A percentile compares a stretch with the other conserved stretches of the same genome.
These are phyloP conservation scores for Pluvialis apricaria DNA, from an alignment of 2,113 vertebrate species.

Conservation along the genomic window DNA sequence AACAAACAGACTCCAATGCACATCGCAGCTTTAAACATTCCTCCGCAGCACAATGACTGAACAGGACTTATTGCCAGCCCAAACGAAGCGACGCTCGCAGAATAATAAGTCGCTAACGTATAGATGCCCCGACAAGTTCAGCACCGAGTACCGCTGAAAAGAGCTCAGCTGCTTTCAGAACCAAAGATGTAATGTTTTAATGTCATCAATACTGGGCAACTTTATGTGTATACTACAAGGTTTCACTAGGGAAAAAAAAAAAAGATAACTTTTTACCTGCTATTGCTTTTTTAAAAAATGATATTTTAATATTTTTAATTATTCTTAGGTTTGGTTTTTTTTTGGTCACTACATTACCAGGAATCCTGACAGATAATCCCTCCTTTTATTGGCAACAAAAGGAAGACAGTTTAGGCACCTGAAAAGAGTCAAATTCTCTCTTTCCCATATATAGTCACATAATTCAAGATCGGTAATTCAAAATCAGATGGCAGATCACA, in stretches of 20 bases:
- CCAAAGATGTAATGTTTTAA: not conserved
- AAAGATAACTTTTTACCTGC: not conserved
- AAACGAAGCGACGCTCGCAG: slow-evolving; percentile 51
- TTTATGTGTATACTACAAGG: not conserved
- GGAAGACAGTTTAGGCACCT: not conserved
- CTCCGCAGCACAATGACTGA: slow-evolving; percentile 52
- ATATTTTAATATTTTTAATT: not conserved
- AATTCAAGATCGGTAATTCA: not conserved
- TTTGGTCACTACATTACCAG: not conserved
- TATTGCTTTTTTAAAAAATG: not conserved
- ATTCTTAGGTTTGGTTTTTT: not conserved
- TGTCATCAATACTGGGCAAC: not conserved
- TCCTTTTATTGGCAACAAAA: not conserved
- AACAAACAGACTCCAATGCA: slow-evolving; percentile 76
- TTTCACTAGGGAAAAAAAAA: not conserved
- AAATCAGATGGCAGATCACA: slow-evolving; percentile 12
- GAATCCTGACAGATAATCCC: not conserved
- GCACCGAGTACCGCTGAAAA: not conserved
- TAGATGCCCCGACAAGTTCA: slow-evolving; percentile 10
- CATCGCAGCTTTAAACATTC: slow-evolving; percentile 67
- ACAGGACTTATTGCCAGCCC: slow-evolving; percentile 64
- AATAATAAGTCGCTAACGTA: slow-evolving; percentile 41
- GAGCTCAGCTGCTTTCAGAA: not conserved
- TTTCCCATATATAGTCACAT: not conserved
- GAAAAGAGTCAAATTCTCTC: not conserved